phyloP scores from a whole-genome alignment of 2,888 invertebrate genomes.

The Stegana nigrithorax region DNA sequence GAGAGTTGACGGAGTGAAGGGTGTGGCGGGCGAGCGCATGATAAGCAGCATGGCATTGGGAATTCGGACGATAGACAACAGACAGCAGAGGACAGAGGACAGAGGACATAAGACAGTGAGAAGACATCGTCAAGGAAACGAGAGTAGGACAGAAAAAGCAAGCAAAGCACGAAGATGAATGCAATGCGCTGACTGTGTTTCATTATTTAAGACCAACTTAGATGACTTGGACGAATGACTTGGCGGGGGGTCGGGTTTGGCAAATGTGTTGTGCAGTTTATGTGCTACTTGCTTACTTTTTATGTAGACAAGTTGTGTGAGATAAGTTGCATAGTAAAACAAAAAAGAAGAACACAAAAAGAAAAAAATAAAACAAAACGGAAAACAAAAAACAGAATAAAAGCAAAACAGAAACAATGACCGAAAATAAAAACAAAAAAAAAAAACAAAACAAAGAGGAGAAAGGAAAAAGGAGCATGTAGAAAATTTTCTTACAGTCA shows the following conservation, averaged over 20 bases:
- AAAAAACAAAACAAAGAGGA: not conserved
- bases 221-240: not conserved
- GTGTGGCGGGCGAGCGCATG: not conserved
- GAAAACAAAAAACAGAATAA: no score
- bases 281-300: conserved; percentile 8
- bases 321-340: not conserved
- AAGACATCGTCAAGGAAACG: not conserved
- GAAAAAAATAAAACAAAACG: no score
- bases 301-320: conserved; percentile 2
- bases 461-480: not conserved
- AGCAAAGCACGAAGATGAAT: not conserved
- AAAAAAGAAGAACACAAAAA: no score
- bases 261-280: not conserved
- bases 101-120: no score
- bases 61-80: no score
- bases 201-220: not conserved
- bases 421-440: no score
- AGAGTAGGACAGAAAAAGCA: not conserved
- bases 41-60: not conserved
- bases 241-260: no score
- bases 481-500: conserved; percentile 25
- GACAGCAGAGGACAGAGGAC: no score
- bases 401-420: no score
- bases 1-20: not conserved
- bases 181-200: not conserved